Evolutionary conservation across 1,140 invertebrate species (phyloP), one percentile per base, ranked within the genome.

Genomic region (Achatina immaculata): DNA sequence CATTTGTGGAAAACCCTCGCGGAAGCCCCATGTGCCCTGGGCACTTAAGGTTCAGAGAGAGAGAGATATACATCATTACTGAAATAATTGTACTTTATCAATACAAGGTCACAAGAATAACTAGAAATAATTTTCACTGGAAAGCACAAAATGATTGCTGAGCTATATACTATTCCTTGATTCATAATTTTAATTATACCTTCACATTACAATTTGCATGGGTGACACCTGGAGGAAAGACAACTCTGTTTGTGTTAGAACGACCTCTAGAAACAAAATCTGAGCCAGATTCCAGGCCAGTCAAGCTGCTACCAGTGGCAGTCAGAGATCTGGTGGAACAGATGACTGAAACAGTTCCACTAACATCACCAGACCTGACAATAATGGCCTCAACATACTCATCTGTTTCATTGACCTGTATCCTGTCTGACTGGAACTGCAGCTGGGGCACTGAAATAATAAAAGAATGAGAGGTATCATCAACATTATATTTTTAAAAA

Each of bases 191-290:
- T 1, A 45, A 1, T 42, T 68, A 74, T 83, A 90, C 89, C 85
- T 88, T 89, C n/a, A 90, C 85, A 80, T 88, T 87, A 88, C 90
- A 91, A 14, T 81, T 85, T 43, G 90, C 87, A 43, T 68, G 78
- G 40, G 86, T 86, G 28, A 88, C 81, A 24, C 89, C 90, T 16
- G 86, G 81, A 58, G 86, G 84, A 66, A 90, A 90, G 72, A 88
- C 77, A 75, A 90, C 86, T 82, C 89, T 85, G 83, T 86, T 83
- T 0, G 66, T 71, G 62, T 87, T 87, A 48, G 83, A 83, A 16
- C 83, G 81, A 1, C 82, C 83, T 6, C 88, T 66, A 19, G 82
- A 83, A 24, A 83, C 71, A 42, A 65, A 83, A 65, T 83, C 83
- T 40, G 89, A 88, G 0, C 89, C 89, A 24, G 89, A 88, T 38